A percentile compares a stretch with the other conserved stretches of the same genome.
Conservation (phyloP, 2,797 vertebrate genomes). For the Chiloscyllium punctatum region DNA sequence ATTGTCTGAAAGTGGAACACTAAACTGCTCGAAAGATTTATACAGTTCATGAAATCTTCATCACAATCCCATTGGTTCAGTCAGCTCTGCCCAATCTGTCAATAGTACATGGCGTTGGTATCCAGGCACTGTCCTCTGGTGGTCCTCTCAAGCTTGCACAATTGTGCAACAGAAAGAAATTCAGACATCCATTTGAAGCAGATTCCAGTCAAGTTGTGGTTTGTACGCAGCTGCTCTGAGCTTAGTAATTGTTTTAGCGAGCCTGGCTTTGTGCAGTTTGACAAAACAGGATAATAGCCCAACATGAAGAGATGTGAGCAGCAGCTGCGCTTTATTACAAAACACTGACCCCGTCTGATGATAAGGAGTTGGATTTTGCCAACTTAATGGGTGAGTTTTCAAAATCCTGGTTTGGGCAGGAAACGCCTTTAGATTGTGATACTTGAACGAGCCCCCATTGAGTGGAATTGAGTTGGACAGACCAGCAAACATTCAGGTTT, state of each 20-base stretch:
- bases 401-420: background rate
- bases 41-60: background rate
- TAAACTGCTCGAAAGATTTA: background rate
- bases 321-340: background rate
- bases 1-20: background rate
- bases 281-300: constrained; percentile 3
- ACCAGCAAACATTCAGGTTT: background rate
- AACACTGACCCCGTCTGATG: background rate
- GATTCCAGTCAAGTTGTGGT: background rate
- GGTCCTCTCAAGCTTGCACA: background rate
- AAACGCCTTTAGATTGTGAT: background rate
- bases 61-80: background rate
- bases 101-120: background rate
- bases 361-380: background rate
- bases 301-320: background rate
- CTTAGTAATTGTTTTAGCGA: background rate
- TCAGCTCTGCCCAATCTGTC: background rate
- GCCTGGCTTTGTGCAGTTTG: background rate
- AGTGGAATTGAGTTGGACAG: background rate
- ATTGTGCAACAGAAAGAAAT: background rate
- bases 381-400: background rate
- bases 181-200: background rate
- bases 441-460: background rate
- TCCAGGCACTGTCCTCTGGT: background rate
- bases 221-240: background rate